Base-by-base conservation (phyloP, 1,140 invertebrate genomes). In the Rhopalosiphum padi region DNA sequence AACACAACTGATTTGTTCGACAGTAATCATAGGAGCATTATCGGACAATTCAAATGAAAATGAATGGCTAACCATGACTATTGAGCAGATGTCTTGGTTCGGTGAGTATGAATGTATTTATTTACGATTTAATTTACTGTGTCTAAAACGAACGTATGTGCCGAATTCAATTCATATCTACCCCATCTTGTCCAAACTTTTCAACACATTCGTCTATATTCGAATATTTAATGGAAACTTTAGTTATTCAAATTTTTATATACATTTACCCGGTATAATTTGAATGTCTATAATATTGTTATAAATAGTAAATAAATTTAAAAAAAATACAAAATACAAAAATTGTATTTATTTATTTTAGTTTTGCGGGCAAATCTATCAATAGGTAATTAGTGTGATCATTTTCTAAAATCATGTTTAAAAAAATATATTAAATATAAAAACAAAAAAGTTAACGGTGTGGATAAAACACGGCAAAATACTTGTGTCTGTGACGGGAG, bases 51-150 rank as follows among this genome's bases (percentile, higher is more conserved):
- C 90, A 5, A 51, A 48, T 53, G 25, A 51, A 9, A 85, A 86
- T 22, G 82, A 86, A 18, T 21, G 30, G 46, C 35, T 93, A 18
- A 85, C 60, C 7, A 86, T 93, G 91, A 53, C 51, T 25, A 53
- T 7, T 51, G 35, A 82, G 5, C 30, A 93, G 48, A 51, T 37
- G 3, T 93, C 91, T 82, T 93, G 91, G 91, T 93, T 93, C 35
- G 82, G 91, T 93, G 18, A n/a, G 82, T 93, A 86, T 43, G 30
- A n/a, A n/a, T 77, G n/a, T 68, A n/a, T 77, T n/a, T 77, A 60
- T 60, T 30, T 60, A 60, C 55, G 11, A 60, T 30, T 11, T 25
- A 30, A 11, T 60, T 23, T 30, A 30, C 55, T 30, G 11, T 30
- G 25, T 15, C 25, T 0, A 7, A 35, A 77, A 18, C 60, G 1